A percentile compares a stretch with the other conserved stretches of the same genome.
Conservation (phyloP, 2,797 vertebrate species). For the Smutsia gigantea region DNA sequence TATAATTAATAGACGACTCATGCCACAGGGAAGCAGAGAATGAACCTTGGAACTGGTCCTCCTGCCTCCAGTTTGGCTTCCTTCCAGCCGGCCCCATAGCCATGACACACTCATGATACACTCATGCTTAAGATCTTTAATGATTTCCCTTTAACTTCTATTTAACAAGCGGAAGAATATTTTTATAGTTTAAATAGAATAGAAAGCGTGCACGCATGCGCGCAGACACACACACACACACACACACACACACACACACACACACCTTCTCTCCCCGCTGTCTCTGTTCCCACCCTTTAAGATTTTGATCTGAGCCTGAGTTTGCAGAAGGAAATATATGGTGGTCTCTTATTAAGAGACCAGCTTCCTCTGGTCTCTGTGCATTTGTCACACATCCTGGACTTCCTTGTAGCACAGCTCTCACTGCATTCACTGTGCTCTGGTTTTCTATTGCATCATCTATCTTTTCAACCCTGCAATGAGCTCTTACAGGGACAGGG, state of each 20-base stretch:
- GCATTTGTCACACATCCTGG: background rate
- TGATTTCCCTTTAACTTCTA: slow-evolving; percentile 68
- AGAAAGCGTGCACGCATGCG: background rate
- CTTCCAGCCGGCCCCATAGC: slow-evolving; percentile 38
- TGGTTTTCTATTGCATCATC: background rate
- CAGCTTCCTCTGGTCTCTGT: background rate
- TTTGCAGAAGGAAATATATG: background rate
- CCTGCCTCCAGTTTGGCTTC: slow-evolving; percentile 25
- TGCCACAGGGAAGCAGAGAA: slow-evolving; percentile 4
- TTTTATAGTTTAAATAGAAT: slow-evolving; percentile 57
- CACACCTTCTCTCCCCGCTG: background rate
- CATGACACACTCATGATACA: slow-evolving; percentile 1
- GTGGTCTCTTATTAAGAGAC: background rate
- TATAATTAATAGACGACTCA: slow-evolving; percentile 61
- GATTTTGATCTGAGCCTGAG: background rate
- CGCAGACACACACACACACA: background rate
- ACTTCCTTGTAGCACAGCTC: background rate
- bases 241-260: background rate
- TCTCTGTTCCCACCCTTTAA: background rate
- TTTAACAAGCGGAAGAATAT: slow-evolving; percentile 57
- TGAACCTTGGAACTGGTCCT: background rate
- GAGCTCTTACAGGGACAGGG: background rate
- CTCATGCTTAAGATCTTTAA: slow-evolving; percentile 60
- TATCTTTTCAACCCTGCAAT: background rate
- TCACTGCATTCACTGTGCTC: background rate